A percentile compares a stretch with the other conserved stretches of the same genome.
These are phyloP conservation scores for Haliaeetus leucogaster DNA, from an alignment of 2,113 vertebrate genomes.

Conservation along the genomic window DNA sequence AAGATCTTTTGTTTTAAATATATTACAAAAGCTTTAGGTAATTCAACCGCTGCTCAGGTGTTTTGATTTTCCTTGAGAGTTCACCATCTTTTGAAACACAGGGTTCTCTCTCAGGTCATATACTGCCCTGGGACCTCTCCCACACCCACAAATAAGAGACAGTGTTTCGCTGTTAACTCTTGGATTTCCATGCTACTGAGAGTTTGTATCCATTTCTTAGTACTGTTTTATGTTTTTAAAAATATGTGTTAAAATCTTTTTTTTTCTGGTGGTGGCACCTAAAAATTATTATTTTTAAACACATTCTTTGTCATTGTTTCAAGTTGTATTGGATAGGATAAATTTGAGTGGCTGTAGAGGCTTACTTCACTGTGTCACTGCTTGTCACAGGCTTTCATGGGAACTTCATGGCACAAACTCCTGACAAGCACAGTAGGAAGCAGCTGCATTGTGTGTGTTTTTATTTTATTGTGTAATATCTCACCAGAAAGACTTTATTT, in stretches of 20 bases:
- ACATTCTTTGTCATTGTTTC: background rate
- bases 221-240: background rate
- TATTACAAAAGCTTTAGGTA: background rate
- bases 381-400: background rate
- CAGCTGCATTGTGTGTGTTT: background rate
- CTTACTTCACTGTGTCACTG: background rate
- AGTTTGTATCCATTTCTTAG: background rate
- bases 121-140: background rate
- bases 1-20: conserved; percentile 14
- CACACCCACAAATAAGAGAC: background rate
- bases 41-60: background rate
- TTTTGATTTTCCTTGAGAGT: background rate
- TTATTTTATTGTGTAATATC: background rate
- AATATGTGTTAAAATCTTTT: background rate
- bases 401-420: background rate
- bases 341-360: background rate
- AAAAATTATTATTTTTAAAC: background rate
- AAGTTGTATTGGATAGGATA: background rate
- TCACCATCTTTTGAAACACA: background rate
- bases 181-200: background rate
- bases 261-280: background rate
- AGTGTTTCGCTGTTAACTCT: background rate
- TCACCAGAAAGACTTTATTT: background rate
- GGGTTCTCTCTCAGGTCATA: background rate
- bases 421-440: background rate